phyloP scores from a whole-genome alignment of 2,797 vertebrate species.

The Margarornis squamiger region DNA sequence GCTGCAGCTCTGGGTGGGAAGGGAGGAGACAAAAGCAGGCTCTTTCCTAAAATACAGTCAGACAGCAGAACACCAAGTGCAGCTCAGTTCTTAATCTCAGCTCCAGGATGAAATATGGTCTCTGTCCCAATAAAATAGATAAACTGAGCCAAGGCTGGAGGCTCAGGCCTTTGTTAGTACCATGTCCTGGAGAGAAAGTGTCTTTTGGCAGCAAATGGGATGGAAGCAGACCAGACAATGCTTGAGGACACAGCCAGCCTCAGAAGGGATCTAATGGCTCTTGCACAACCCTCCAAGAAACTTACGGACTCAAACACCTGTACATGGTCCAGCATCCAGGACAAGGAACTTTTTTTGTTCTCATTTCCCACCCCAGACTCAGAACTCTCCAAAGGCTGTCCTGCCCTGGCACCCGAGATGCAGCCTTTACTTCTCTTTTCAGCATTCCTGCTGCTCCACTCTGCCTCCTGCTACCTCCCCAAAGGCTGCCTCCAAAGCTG shows the following conservation, averaged over 20 bases:
- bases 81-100: not conserved
- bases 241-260: not conserved
- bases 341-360: not conserved
- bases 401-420: not conserved
- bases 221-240: not conserved
- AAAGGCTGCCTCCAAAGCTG: not conserved
- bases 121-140: not conserved
- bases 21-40: not conserved
- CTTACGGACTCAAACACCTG: not conserved
- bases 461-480: not conserved
- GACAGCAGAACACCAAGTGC: not conserved
- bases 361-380: not conserved
- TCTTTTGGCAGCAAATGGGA: slow-evolving; percentile 19
- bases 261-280: not conserved
- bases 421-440: not conserved
- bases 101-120: slow-evolving; percentile 1
- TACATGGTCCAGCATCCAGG: not conserved
- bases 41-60: not conserved
- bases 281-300: not conserved
- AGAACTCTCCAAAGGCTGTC: not conserved
- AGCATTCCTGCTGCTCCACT: not conserved
- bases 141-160: slow-evolving; percentile 7
- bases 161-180: slow-evolving; percentile 7
- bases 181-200: slow-evolving; percentile 15
- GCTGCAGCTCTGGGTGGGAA: not conserved